These are phyloP conservation scores for Ophiodon elongatus DNA, from an alignment of 2,113 vertebrate species.

Conservation along the genomic window DNA sequence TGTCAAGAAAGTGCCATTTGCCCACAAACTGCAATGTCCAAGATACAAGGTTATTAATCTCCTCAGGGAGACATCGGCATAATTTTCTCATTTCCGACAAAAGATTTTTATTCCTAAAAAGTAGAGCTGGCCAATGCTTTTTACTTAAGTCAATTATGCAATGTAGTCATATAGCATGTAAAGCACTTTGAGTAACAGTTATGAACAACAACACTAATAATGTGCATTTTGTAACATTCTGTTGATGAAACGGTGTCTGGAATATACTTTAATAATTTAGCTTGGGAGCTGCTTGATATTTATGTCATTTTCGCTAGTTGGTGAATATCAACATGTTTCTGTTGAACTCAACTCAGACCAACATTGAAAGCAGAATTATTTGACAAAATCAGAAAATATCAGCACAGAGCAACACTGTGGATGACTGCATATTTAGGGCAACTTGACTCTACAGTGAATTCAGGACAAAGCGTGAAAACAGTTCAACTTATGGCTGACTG, in stretches of 20 bases:
- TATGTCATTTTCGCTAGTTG: not conserved
- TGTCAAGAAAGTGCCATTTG: not conserved
- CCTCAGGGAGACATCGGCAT: not conserved
- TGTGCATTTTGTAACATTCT: not conserved
- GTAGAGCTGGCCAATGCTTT: not conserved
- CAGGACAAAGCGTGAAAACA: not conserved
- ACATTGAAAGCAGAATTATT: conserved; percentile 4
- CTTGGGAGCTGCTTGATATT: not conserved
- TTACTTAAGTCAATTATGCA: not conserved
- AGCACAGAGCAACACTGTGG: not conserved
- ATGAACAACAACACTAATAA: not conserved
- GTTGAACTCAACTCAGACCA: not conserved
- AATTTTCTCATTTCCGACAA: not conserved
- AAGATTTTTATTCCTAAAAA: not conserved
- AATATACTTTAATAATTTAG: not conserved
- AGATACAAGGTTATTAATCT: not conserved
- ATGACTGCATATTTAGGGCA: not conserved
- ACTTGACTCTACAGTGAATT: not conserved
- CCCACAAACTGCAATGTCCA: not conserved
- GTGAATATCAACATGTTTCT: not conserved
- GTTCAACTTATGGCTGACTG: not conserved
- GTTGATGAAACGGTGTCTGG: not conserved
- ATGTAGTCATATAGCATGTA: not conserved
- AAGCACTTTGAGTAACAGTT: not conserved
- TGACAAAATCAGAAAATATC: not conserved